Percentiles rank a stretch among this genome's conserved stretches.
These are phyloP conservation scores for Trinectes maculatus DNA, from an alignment of 2,113 vertebrate species.

Conservation along the genomic window DNA sequence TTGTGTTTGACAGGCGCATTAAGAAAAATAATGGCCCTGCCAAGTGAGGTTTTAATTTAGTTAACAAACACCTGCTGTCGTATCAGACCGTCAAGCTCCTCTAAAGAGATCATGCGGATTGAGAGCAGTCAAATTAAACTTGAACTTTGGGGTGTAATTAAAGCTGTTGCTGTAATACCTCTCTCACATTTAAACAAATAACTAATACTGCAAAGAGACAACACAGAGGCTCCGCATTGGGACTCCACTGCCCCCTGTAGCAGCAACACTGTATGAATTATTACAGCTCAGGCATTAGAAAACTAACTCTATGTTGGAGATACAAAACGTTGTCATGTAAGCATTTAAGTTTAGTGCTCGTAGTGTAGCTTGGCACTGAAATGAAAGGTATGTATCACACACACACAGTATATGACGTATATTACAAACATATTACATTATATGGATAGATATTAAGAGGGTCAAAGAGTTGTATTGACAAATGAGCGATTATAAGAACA, in stretches of 20 bases:
- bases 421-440: neutral
- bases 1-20: conserved; percentile 49
- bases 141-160: conserved; percentile 41
- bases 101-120: conserved; percentile 31
- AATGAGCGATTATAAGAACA: neutral
- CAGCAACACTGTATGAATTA: neutral
- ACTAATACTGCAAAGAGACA: neutral
- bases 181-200: conserved; percentile 9
- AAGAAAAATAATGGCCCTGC: conserved; percentile 44
- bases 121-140: conserved; percentile 31
- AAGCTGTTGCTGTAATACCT: neutral
- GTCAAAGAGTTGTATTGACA: neutral
- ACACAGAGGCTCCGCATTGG: neutral
- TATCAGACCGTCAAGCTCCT: conserved; percentile 7
- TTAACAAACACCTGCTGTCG: conserved; percentile 36
- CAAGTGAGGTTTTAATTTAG: conserved; percentile 42
- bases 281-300: too few relatives aligned
- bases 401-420: neutral
- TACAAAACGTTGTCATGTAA: too few relatives aligned
- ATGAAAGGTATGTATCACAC: too few relatives aligned
- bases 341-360: too few relatives aligned
- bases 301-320: too few relatives aligned
- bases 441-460: neutral
- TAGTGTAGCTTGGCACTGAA: neutral
- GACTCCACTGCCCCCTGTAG: conserved; percentile 64